Evolutionary conservation across 30 jellyfish, hydroid and myxozoan genomes (phyloP).

Genomic region (Pelagia noctiluca): DNA sequence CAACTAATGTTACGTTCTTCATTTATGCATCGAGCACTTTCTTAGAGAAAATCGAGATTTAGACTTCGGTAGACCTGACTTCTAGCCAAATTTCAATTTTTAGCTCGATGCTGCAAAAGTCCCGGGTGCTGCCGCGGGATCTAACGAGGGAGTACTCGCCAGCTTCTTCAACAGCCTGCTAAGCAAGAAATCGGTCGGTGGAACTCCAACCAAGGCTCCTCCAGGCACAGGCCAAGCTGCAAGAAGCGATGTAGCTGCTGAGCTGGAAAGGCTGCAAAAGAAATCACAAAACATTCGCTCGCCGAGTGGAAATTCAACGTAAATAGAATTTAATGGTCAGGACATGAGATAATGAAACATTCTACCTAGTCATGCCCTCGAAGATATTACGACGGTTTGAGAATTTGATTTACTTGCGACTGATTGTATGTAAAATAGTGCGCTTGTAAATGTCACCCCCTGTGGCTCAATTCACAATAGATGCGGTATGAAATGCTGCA

Average conservation of each 20-base stretch:
- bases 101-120: conserved; percentile 87
- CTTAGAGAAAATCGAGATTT: too few relatives aligned
- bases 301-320: conserved; percentile 73
- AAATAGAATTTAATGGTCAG: not conserved
- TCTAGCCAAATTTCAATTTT: not conserved
- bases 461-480: too few relatives aligned
- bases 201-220: conserved; percentile 70
- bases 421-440: too few relatives aligned
- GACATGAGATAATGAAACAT: not conserved
- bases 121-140: conserved; percentile 84
- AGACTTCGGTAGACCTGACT: too few relatives aligned
- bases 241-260: conserved; percentile 99
- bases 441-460: too few relatives aligned
- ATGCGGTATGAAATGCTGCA: too few relatives aligned
- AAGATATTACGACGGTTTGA: conserved; percentile 8
- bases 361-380: not conserved
- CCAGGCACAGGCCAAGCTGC: conserved; percentile 70
- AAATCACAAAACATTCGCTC: conserved; percentile 68
- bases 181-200: conserved; percentile 86
- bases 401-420: not conserved
- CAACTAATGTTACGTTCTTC: too few relatives aligned
- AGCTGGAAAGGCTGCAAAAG: conserved; percentile 90
- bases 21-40: too few relatives aligned
- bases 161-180: conserved; percentile 96
- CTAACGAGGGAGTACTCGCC: conserved; percentile 95